Evolutionary conservation across 2,888 invertebrate genomes (phyloP).

Genomic region (Galerucella nymphaeae): DNA sequence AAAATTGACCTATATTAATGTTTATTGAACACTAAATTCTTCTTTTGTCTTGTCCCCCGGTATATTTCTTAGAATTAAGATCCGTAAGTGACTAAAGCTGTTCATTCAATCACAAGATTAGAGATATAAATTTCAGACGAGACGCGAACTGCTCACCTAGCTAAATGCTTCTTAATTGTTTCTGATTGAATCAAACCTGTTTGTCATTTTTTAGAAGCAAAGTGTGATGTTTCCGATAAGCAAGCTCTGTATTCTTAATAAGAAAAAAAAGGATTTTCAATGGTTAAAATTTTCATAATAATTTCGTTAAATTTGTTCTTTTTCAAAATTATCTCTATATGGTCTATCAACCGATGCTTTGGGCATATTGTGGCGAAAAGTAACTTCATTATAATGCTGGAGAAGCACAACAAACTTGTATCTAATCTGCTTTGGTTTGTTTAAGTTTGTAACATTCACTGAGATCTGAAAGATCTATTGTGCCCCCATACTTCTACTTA

Average conservation of each 20-base stretch:
- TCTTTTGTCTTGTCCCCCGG: background rate
- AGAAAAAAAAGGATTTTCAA: background rate
- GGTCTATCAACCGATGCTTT: too few relatives aligned
- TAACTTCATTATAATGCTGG: too few relatives aligned
- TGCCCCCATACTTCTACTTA: too few relatives aligned
- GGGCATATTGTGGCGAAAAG: too few relatives aligned
- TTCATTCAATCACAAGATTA: constrained; percentile 35
- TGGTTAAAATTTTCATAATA: background rate
- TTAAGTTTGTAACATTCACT: too few relatives aligned
- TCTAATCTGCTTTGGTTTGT: too few relatives aligned
- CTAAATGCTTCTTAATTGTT: constrained; percentile 48
- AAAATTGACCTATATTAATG: too few relatives aligned
- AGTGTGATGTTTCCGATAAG: constrained; percentile 12
- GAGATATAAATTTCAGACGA: constrained; percentile 35
- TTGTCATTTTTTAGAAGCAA: constrained; percentile 35
- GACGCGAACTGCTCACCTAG: constrained; percentile 40
- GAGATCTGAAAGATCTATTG: too few relatives aligned
- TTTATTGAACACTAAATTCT: too few relatives aligned
- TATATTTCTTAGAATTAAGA: background rate
- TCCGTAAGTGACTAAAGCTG: constrained; percentile 32
- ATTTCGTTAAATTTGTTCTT: too few relatives aligned
- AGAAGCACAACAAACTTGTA: too few relatives aligned
- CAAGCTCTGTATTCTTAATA: constrained; percentile 10
- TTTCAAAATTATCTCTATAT: too few relatives aligned
- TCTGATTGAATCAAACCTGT: constrained; percentile 41